phyloP scores from a whole-genome alignment of 1,140 invertebrate genomes.

The Zaprionus africanus region DNA sequence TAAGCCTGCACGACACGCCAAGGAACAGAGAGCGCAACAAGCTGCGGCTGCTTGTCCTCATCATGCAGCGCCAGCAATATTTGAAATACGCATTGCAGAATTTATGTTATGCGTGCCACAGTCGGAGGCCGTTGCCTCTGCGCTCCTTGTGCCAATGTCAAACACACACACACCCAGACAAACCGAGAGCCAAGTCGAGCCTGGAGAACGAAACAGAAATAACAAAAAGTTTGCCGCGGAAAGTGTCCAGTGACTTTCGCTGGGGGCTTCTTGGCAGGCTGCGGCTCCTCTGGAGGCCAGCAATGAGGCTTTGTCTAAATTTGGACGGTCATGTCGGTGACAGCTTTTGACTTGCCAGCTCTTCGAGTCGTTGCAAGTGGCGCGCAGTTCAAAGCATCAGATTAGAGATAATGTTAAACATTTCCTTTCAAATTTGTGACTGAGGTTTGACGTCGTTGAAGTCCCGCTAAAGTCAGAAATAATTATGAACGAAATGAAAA shows the following conservation, averaged over 20 bases:
- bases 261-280: constrained; percentile 40
- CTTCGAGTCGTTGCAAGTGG: constrained; percentile 67
- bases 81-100: constrained; percentile 81
- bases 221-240: constrained; percentile 48
- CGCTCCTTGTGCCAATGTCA: constrained; percentile 51
- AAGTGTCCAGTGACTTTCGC: constrained; percentile 79
- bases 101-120: constrained; percentile 79
- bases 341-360: constrained; percentile 75
- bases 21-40: constrained; percentile 40
- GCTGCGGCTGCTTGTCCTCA: constrained; percentile 41
- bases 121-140: constrained; percentile 36
- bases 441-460: constrained; percentile 17
- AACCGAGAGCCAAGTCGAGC: constrained; percentile 19
- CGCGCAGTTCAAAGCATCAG: constrained; percentile 79
- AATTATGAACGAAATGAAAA: constrained; percentile 39
- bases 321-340: constrained; percentile 78
- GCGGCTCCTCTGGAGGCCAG: constrained; percentile 68
- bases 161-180: constrained; percentile 37
- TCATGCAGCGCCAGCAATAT: constrained; percentile 68
- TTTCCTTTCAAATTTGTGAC: constrained; percentile 75
- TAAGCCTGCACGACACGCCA: constrained; percentile 73
- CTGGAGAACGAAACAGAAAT: constrained; percentile 34
- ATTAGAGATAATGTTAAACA: constrained; percentile 76
- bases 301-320: constrained; percentile 78
- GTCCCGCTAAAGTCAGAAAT: constrained; percentile 23